A percentile compares a stretch with the other conserved stretches of the same genome.
phyloP scores from a whole-genome alignment of 2,888 invertebrate species.

The Blastobasis adustella region DNA sequence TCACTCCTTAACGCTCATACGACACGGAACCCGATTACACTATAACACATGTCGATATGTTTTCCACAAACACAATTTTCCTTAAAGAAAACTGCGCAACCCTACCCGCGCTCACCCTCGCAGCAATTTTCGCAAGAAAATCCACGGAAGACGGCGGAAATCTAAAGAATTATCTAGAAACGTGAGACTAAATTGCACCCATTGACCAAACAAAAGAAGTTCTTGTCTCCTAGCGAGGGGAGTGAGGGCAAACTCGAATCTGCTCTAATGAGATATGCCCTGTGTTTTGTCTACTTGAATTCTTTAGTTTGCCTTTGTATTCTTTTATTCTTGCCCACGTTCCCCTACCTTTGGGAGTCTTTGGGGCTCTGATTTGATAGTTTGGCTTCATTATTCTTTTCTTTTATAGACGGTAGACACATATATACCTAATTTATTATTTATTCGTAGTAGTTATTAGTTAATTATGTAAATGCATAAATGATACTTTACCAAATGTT shows the following conservation, averaged over 20 bases:
- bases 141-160: neutral
- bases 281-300: neutral
- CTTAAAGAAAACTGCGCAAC: neutral
- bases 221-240: conserved; percentile 5
- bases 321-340: neutral
- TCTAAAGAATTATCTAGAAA: conserved; percentile 6
- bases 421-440: too few species aligned
- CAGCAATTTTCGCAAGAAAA: neutral
- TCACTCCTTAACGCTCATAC: too few species aligned
- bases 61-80: too few species aligned
- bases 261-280: conserved; percentile 18
- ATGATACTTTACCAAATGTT: too few species aligned
- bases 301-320: neutral
- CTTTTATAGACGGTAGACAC: too few species aligned
- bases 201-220: conserved; percentile 20
- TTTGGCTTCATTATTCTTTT: too few species aligned
- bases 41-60: too few species aligned
- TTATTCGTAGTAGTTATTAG: too few species aligned
- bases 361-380: neutral
- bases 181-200: conserved; percentile 17
- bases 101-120: neutral
- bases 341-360: too few species aligned
- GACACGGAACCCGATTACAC: too few species aligned
- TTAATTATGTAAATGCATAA: too few species aligned
- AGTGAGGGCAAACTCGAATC: conserved; percentile 10